phyloP scores from a whole-genome alignment of 2,113 vertebrate genomes.

The Percina caprodes region DNA sequence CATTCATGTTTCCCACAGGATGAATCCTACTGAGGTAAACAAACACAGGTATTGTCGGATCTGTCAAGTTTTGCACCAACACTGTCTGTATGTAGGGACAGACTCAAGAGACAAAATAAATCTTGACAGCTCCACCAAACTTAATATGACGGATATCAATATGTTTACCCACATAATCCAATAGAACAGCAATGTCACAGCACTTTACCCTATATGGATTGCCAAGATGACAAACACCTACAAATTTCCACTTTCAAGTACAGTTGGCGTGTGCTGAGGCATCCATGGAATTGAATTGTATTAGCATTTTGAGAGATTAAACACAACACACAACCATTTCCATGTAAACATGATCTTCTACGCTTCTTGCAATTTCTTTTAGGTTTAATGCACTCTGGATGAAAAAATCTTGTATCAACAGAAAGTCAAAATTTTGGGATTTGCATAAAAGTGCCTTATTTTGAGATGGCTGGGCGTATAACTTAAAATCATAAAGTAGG shows the following conservation, averaged over 20 bases:
- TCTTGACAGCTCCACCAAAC: constrained; percentile 19
- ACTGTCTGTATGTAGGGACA: not conserved
- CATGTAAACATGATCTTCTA: constrained; percentile 50
- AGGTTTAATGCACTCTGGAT: not conserved
- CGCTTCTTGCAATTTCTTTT: constrained; percentile 20
- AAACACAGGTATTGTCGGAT: too few relatives aligned
- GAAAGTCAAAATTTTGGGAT: constrained; percentile 16
- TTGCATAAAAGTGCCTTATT: not conserved
- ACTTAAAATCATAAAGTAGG: not conserved
- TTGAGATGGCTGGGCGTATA: not conserved
- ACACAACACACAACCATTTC: constrained; percentile 41
- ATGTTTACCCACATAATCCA: constrained; percentile 35
- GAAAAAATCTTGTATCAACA: constrained; percentile 6
- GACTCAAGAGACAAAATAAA: constrained; percentile 20
- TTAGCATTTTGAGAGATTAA: constrained; percentile 38
- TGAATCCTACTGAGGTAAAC: too few relatives aligned
- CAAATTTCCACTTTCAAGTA: constrained; percentile 11
- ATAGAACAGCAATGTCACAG: constrained; percentile 24
- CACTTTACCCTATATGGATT: constrained; percentile 1
- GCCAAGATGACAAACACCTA: not conserved
- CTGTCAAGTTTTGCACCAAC: too few relatives aligned
- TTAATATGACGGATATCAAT: constrained; percentile 18
- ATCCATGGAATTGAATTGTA: constrained; percentile 11
- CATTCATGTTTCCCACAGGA: too few relatives aligned
- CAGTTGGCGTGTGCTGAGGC: constrained; percentile 4